Evolutionary conservation across 2,888 invertebrate species (phyloP), one percentile per base, ranked within the genome.

Genomic region (Formica aserva): DNA sequence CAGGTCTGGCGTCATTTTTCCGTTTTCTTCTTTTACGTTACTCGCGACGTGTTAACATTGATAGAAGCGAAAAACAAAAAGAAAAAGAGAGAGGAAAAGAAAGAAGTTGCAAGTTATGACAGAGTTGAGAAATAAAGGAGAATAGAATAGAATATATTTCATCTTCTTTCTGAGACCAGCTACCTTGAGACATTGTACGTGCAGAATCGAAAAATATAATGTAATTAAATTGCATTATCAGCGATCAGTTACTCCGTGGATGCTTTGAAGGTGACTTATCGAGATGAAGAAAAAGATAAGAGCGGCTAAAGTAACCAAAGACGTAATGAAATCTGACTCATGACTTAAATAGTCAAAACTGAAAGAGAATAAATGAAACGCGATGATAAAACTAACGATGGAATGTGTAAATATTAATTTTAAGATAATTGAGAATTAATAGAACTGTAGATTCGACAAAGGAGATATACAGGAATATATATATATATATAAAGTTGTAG

Each of bases 1-100:
- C 94, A 94, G 89, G 88, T 88, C 89, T 89, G 91, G 93, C 94
- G 91, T 94, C 93, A 88, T 93, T 93, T 94, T 94, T 92, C 92
- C 91, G 89, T 92, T 93, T 93, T 92, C 92, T 93, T 92, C 90
- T 92, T 89, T 92, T 90, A 85, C 84, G 80, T 92, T 91, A 88
- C 55, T 41, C 89, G 83, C 88, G 71, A n/a, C 82, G 67, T 65
- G 78, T 74, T 85, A 87, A 84, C 87, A 74, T 83, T 75, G 74
- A 82, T 87, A 90, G 91, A 88, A 92, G 89, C 88, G 90, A 84
- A 81, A 75, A 83, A 84, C 29, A 85, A 83, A 77, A 69, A 77
- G 55, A 75, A n/a, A 57, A 41, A 66, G 29, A 66, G 80, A 52
- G n/a, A 41, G 60, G 32, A 35, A 62, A 78, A 76, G 55, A 48